Percentiles rank a stretch among this genome's conserved stretches.
Conservation (phyloP, 2,797 vertebrate genomes). For the Coranthus polyacanthus region DNA sequence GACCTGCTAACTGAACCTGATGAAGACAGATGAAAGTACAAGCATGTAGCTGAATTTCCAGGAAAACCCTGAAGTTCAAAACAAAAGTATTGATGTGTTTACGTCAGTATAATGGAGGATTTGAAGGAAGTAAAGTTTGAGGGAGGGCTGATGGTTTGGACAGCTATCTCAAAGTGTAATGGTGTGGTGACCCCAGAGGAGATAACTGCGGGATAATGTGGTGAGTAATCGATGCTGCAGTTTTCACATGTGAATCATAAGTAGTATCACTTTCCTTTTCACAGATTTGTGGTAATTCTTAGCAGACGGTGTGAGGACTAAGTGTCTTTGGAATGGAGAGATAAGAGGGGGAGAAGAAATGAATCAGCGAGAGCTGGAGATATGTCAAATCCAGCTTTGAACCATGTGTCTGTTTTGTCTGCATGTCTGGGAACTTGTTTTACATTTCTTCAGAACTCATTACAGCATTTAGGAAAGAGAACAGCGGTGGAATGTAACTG, state of each 20-base stretch:
- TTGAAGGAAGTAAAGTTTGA: conserved; percentile 2
- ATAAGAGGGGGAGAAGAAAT: conserved; percentile 13
- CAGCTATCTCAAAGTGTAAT: conserved; percentile 3
- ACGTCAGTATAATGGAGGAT: too few relatives aligned
- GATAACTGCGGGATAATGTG: conserved; percentile 6
- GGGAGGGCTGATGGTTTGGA: conserved; percentile 12
- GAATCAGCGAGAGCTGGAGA: conserved; percentile 6
- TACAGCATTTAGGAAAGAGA: conserved; percentile 19
- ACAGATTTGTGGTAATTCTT: conserved; percentile 1
- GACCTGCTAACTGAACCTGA: too few relatives aligned
- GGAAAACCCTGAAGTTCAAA: too few relatives aligned
- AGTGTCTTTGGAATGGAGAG: conserved; percentile 1
- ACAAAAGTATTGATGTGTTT: too few relatives aligned
- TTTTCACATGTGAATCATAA: conserved; percentile 16
- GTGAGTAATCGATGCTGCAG: conserved; percentile 9
- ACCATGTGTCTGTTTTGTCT: conserved; percentile 26
- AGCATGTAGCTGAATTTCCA: too few relatives aligned
- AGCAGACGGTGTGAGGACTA: conserved; percentile 2
- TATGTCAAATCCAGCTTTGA: conserved; percentile 21
- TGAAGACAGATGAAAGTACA: too few relatives aligned
- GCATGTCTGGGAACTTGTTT: conserved; percentile 17
- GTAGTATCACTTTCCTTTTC: conserved; percentile 5
- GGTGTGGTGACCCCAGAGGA: neutral
- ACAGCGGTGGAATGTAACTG: too few relatives aligned
- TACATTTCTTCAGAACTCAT: conserved; percentile 5